Percentiles rank a stretch among this genome's conserved stretches.
phyloP scores from a whole-genome alignment of 2,113 vertebrate species.

The Serilophus lunatus region DNA sequence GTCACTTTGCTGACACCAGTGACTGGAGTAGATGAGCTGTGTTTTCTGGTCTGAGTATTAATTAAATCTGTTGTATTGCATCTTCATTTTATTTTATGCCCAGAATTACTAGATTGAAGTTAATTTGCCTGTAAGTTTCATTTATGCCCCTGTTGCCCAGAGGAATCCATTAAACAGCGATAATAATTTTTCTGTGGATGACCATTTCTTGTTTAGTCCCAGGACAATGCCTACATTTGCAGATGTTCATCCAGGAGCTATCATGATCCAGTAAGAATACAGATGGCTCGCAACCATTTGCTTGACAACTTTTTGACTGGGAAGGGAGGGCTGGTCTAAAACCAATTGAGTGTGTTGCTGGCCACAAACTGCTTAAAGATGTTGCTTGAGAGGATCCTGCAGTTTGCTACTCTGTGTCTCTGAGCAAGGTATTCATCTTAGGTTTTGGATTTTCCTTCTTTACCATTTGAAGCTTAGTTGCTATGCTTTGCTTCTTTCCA shows the following conservation, averaged over 20 bases:
- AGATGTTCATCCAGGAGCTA: background rate
- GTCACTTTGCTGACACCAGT: background rate
- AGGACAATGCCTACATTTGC: background rate
- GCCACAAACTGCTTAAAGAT: background rate
- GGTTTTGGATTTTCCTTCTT: background rate
- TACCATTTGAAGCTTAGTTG: background rate
- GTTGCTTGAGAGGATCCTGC: background rate
- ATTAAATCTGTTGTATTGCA: background rate
- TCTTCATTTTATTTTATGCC: background rate
- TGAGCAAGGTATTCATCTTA: background rate
- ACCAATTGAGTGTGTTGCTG: accelerated
- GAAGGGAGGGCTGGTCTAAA: background rate
- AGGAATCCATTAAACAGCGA: background rate
- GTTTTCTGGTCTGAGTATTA: background rate
- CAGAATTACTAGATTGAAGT: background rate
- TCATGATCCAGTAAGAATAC: background rate
- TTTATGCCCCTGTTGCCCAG: background rate
- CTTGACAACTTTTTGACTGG: background rate
- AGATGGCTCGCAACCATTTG: background rate
- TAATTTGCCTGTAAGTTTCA: background rate
- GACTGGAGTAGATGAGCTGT: background rate
- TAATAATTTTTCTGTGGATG: background rate
- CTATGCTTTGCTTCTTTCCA: background rate
- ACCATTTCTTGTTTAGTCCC: background rate
- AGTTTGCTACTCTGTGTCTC: background rate